These are phyloP conservation scores for Solenodon paradoxus DNA, from an alignment of 2,113 vertebrate species.

Conservation along the genomic window DNA sequence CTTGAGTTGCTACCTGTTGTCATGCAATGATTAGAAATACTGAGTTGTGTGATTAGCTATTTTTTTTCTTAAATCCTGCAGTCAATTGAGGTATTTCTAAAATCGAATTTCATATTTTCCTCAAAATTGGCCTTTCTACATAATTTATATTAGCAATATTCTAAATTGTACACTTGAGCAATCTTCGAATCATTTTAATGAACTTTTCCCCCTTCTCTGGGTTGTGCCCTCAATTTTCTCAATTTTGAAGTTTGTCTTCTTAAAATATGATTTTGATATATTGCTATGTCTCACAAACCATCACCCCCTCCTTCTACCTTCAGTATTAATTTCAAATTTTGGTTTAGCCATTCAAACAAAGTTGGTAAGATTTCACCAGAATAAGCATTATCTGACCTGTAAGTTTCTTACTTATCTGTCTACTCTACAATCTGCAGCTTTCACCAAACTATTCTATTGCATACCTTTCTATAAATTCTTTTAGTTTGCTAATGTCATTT, in stretches of 20 bases:
- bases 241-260: background rate
- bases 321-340: background rate
- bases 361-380: background rate
- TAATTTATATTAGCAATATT: background rate
- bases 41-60: background rate
- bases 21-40: background rate
- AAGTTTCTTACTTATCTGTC: background rate
- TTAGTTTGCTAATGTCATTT: background rate
- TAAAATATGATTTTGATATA: background rate
- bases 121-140: background rate
- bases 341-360: background rate
- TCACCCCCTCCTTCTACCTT: background rate
- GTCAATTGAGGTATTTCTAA: background rate
- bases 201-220: background rate
- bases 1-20: background rate
- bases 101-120: background rate
- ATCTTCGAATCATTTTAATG: background rate
- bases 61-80: background rate
- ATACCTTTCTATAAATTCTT: background rate
- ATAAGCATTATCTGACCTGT: background rate
- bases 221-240: background rate
- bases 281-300: background rate
- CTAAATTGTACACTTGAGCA: background rate
- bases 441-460: background rate
- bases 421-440: background rate